A percentile compares a stretch with the other conserved stretches of the same genome.
phyloP scores from a whole-genome alignment of 2,113 vertebrate genomes.

The Cryptotis parvus region DNA sequence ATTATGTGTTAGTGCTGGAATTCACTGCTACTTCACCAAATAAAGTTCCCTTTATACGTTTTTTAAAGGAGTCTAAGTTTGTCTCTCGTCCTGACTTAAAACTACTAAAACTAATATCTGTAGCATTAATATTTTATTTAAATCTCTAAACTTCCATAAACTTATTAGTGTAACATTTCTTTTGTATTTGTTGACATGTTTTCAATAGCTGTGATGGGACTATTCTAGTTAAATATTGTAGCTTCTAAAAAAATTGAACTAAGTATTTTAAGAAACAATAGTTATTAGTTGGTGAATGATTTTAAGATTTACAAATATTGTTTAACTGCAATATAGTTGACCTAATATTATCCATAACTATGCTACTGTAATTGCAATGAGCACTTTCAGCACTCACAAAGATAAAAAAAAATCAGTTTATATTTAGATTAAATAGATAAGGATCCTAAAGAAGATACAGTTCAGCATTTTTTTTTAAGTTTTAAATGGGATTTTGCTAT shows the following conservation, averaged over 20 bases:
- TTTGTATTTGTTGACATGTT: neutral
- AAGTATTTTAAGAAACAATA: conserved; percentile 16
- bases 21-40: conserved; percentile 73
- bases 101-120: conserved; percentile 47
- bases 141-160: conserved; percentile 22
- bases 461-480: neutral
- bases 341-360: neutral
- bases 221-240: conserved; percentile 47
- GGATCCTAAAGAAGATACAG: neutral
- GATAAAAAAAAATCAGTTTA: conserved; percentile 11
- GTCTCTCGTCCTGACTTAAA: conserved; percentile 39
- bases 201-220: neutral
- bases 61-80: conserved; percentile 59
- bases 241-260: neutral
- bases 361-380: neutral
- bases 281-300: neutral
- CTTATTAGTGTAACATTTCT: neutral
- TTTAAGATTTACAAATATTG: conserved; percentile 25
- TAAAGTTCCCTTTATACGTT: conserved; percentile 60
- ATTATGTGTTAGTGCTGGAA: conserved; percentile 77
- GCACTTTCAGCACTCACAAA: conserved; percentile 9
- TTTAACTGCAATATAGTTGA: conserved; percentile 28
- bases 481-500: neutral
- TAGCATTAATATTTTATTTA: neutral
- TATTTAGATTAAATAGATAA: neutral